Evolutionary conservation across 2,797 vertebrate species (phyloP).

Genomic region (Kryptopterus vitreolus): DNA sequence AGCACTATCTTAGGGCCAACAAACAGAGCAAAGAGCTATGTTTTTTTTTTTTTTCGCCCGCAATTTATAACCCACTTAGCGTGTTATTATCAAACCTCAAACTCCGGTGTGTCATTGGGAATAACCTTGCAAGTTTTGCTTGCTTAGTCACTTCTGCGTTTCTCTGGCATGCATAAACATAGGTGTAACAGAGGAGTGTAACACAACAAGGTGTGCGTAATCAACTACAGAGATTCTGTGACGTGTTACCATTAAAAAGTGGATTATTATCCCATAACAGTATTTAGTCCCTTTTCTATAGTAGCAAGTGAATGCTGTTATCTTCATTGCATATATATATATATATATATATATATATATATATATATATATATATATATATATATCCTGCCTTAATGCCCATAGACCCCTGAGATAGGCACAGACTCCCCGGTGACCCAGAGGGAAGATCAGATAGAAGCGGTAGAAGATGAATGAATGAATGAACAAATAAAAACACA

Average conservation of each 20-base stretch:
- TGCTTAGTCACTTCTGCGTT: constrained; percentile 17
- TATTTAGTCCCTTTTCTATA: not conserved
- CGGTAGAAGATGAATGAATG: too few relatives aligned
- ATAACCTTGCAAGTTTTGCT: constrained; percentile 41
- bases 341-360: too few relatives aligned
- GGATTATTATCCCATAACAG: not conserved
- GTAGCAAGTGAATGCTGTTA: not conserved
- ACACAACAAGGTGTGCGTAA: not conserved
- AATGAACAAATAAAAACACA: too few relatives aligned
- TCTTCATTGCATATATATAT: too few relatives aligned
- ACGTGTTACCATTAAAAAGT: not conserved
- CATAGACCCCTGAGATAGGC: too few relatives aligned
- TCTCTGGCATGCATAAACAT: constrained; percentile 24
- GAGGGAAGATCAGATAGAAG: too few relatives aligned
- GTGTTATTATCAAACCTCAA: constrained; percentile 40
- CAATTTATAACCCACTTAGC: constrained; percentile 36
- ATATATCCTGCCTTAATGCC: too few relatives aligned
- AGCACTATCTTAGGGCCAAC: constrained; percentile 39
- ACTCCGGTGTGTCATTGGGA: constrained; percentile 36
- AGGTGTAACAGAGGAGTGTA: not conserved
- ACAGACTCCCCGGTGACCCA: too few relatives aligned
- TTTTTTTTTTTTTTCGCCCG: not conserved
- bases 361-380: too few relatives aligned
- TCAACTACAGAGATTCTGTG: not conserved
- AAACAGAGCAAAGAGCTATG: constrained; percentile 32